phyloP scores from a whole-genome alignment of 2,113 vertebrate species.

The Mixornis gularis region DNA sequence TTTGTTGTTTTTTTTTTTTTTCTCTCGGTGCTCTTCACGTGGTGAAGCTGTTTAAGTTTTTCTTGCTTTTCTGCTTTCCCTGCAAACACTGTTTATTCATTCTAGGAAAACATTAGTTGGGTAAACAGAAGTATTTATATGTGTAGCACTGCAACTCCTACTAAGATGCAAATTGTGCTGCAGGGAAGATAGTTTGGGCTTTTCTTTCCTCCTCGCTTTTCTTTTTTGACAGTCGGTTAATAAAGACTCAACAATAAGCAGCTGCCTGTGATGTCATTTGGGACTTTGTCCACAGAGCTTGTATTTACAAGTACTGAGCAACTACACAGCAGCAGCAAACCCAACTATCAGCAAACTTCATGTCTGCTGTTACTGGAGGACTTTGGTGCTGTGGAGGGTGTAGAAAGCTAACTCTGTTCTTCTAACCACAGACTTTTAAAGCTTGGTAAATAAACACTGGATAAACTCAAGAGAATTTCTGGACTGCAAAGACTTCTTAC shows the following conservation, averaged over 20 bases:
- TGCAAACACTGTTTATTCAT: constrained; percentile 32
- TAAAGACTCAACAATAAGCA: constrained; percentile 84
- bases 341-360: constrained; percentile 64
- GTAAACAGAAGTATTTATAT: constrained; percentile 64
- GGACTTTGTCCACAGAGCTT: constrained; percentile 80
- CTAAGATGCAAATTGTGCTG: constrained; percentile 60
- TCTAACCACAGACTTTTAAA: constrained; percentile 51
- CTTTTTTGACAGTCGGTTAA: constrained; percentile 78
- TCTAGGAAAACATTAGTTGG: constrained; percentile 50
- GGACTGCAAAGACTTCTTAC: constrained; percentile 59
- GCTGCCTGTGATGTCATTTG: constrained; percentile 83
- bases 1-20: neutral
- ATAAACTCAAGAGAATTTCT: constrained; percentile 63
- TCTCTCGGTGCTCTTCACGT: neutral
- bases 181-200: constrained; percentile 66
- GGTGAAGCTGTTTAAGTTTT: neutral
- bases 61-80: constrained; percentile 31
- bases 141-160: constrained; percentile 42
- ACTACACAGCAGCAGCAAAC: constrained; percentile 56
- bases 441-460: constrained; percentile 69
- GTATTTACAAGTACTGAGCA: constrained; percentile 79
- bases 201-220: constrained; percentile 49
- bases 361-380: constrained; percentile 49
- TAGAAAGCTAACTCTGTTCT: constrained; percentile 54
- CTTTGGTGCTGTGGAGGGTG: constrained; percentile 47